Conservation (phyloP, 1,140 invertebrate genomes). For the Steinernema feltiae region DNA sequence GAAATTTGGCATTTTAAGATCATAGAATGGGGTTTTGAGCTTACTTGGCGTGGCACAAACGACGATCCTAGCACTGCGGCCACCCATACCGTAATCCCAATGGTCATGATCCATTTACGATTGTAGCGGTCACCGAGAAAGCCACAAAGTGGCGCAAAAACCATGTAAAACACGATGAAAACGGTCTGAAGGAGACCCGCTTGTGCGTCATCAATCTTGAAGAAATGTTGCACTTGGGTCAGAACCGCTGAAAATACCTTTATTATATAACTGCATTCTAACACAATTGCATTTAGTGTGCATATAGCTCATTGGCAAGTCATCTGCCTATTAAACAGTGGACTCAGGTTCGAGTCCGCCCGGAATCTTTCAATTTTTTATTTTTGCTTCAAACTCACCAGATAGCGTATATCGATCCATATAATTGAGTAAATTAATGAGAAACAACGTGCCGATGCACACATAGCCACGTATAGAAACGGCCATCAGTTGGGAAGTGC, state of each 20-base stretch:
- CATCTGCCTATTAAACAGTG: neutral
- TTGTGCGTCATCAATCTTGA: slow-evolving; percentile 29
- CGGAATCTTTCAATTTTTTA: neutral
- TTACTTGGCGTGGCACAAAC: slow-evolving; percentile 66
- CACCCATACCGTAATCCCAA: slow-evolving; percentile 85
- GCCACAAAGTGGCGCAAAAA: slow-evolving; percentile 91
- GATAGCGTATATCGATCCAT: slow-evolving; percentile 1
- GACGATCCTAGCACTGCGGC: slow-evolving; percentile 82
- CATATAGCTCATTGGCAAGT: neutral
- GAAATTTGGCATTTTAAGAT: slow-evolving; percentile 52
- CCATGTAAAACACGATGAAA: slow-evolving; percentile 70
- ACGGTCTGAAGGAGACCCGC: slow-evolving; percentile 86
- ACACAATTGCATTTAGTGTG: neutral
- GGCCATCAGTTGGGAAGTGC: neutral
- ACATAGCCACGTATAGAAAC: slow-evolving; percentile 5
- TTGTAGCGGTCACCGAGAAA: slow-evolving; percentile 92
- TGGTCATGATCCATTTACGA: slow-evolving; percentile 77
- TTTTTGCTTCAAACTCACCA: neutral
- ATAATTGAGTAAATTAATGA: slow-evolving; percentile 1
- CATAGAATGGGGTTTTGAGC: neutral
- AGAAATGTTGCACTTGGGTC: slow-evolving; percentile 38
- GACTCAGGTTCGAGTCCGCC: neutral
- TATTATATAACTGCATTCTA: too few relatives aligned
- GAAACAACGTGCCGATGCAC: slow-evolving; percentile 4
- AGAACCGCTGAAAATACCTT: slow-evolving; percentile 40